Evolutionary conservation across 2,797 vertebrate genomes (phyloP).

Genomic region (Sebastes reedi): DNA sequence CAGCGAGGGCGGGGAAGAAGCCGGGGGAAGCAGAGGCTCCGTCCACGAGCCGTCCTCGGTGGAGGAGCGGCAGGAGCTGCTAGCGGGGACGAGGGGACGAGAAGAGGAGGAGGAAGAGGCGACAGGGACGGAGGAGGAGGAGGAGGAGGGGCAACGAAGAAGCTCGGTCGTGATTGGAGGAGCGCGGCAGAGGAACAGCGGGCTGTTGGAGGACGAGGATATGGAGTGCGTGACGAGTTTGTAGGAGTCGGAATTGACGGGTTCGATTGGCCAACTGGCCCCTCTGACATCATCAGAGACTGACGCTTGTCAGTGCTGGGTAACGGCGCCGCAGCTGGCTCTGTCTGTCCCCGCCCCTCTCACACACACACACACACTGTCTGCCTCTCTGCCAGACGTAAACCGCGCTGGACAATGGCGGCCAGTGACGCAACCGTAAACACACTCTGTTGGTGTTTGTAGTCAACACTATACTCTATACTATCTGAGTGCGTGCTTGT

Average conservation of each 20-base stretch:
- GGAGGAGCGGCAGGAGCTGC: slow-evolving; percentile 83
- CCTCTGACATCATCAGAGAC: slow-evolving; percentile 67
- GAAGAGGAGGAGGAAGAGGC: slow-evolving; percentile 75
- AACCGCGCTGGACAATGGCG: slow-evolving; percentile 73
- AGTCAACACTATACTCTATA: slow-evolving; percentile 73
- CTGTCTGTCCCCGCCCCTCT: slow-evolving; percentile 69
- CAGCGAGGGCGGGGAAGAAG: slow-evolving; percentile 60
- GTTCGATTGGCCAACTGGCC: slow-evolving; percentile 63
- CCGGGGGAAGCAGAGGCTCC: slow-evolving; percentile 73
- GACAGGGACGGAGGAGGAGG: slow-evolving; percentile 33
- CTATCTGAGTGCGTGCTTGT: slow-evolving; percentile 64
- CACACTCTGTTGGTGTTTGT: slow-evolving; percentile 74
- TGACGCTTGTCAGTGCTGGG: slow-evolving; percentile 68
- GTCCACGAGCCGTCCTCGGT: slow-evolving; percentile 81
- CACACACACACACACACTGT: slow-evolving; percentile 56
- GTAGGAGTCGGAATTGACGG: slow-evolving; percentile 80
- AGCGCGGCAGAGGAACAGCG: slow-evolving; percentile 77
- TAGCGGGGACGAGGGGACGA: slow-evolving; percentile 55
- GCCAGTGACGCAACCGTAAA: slow-evolving; percentile 78
- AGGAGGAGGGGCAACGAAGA: slow-evolving; percentile 68
- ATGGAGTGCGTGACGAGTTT: slow-evolving; percentile 94
- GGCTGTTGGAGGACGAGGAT: slow-evolving; percentile 86
- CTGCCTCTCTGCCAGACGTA: slow-evolving; percentile 67
- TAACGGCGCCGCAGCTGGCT: slow-evolving; percentile 58
- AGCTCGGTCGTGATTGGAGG: slow-evolving; percentile 71